Evolutionary conservation across 2,113 vertebrate species (phyloP).

Genomic region (Ciconia maguari): DNA sequence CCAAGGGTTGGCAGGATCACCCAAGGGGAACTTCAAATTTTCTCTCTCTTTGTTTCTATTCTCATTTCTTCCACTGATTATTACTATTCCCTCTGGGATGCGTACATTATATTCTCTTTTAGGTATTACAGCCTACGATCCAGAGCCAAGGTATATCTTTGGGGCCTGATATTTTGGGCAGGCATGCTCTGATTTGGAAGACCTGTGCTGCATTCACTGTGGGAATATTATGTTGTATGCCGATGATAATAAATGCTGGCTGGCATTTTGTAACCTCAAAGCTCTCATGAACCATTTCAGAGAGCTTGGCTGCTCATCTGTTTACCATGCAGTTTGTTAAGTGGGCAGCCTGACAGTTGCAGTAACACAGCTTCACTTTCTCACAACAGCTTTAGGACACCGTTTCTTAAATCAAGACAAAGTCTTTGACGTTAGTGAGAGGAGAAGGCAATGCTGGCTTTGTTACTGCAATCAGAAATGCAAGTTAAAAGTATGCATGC

Average conservation of each 20-base stretch:
- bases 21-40: background rate
- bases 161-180: background rate
- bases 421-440: constrained; percentile 19
- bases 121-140: background rate
- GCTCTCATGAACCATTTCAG: background rate
- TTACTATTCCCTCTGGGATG: background rate
- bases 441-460: background rate
- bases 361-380: background rate
- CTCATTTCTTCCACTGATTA: background rate
- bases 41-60: background rate
- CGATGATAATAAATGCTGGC: background rate
- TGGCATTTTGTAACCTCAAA: background rate
- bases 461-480: constrained; percentile 10
- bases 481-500: background rate
- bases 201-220: background rate
- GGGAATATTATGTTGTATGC: background rate
- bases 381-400: background rate
- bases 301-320: constrained; percentile 1
- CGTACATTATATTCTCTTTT: background rate
- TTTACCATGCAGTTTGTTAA: background rate
- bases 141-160: background rate
- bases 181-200: background rate
- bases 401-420: background rate
- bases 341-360: background rate
- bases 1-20: background rate